Evolutionary conservation across 2,113 vertebrate species (phyloP), one percentile per base, ranked within the genome.

Genomic region (Vidua macroura): DNA sequence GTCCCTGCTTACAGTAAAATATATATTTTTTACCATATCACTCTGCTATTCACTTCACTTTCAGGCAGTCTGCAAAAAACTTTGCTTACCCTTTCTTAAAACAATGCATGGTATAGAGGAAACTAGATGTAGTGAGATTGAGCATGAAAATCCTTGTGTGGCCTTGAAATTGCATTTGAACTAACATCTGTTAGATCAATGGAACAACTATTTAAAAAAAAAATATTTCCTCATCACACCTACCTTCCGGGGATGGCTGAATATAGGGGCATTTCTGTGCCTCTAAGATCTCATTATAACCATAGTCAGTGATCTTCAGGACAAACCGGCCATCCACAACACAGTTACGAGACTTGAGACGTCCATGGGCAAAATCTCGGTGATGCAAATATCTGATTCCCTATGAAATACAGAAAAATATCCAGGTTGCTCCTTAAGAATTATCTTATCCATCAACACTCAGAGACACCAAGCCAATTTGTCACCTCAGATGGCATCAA

Each of bases 331-430:
- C 99, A 5, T 99, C 98, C 67, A 99, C 99, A 72, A 99, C 98
- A 93, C 98, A 99, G 96, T 99, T 99, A 23, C 98, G 96, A 60
- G 98, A 99, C 92, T 99, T 99, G 66, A 99, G 97, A 70, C 97
- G 98, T 44, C 99, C 98, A 6, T 99, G 98, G 75, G 98, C 95
- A 92, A 99, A 98, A 11, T 98, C 98, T 92, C 97, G 97, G 73
- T 98, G 98, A 89, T 99, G 98, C 55, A 99, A 98, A 90, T 99
- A 99, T 87, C 98, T 99, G 97, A 99, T 99, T 62, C 99, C 99
- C 99, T 99, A 67, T 15, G 46, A 91, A 79, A 72, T 6, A 73
- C 7, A 62, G 28, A 25, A 84, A 30, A 60, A 74, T 23, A 52
- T 3, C 10, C 17, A 84, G 35, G 10, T 7, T 52, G 4, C 16